Base-by-base conservation (phyloP, 2,888 invertebrate genomes). In the Heteromyza rotundicornis region DNA sequence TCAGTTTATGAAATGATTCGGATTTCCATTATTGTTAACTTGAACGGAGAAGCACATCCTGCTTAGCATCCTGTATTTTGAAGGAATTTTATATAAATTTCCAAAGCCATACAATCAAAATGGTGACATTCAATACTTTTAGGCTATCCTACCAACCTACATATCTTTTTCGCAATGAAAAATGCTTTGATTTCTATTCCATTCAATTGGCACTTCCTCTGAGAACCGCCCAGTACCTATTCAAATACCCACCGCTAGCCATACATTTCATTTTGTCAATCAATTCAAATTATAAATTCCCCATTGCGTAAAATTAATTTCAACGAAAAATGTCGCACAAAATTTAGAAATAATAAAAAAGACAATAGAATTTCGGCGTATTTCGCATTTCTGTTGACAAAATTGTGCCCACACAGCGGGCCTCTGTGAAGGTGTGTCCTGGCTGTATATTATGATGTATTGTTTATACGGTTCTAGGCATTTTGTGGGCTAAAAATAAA, bases 41-140 rank as follows among this genome's bases (percentile, higher is more conserved):
- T n/a, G n/a, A n/a, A n/a, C n/a, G n/a, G n/a, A n/a, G n/a, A n/a
- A 27, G 5, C 27, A 10, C 27, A 27, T 10, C 10, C 27, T 27
- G 27, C 27, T 27, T 7, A 27, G 10, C 10, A 27, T 27, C 5
- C n/a, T 27, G 10, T 27, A 27, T 27, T 27, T 27, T 27, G 7
- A 27, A 27, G 5, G 5, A 27, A 7, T 7, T 27, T 27, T 27
- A 61, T 36, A 50, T 14, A 8, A 40, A 36, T 36, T 74, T 73
- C 70, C 65, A 69, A 70, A 65, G 71, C 73, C 63, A 66, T n/a
- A 5, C 16, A 20, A 24, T 56, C 24, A 73, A 76, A 70, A n/a
- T n/a, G n/a, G n/a, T 76, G 74, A 70, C 70, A 74, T 74, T 74
- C 76, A 77, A 77, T 77, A 74, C 74, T 77, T 74, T 74, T 72